Percentiles rank a stretch among this genome's conserved stretches.
These are phyloP conservation scores for Agonopterix arenella DNA, from an alignment of 2,888 invertebrate genomes.

Conservation along the genomic window DNA sequence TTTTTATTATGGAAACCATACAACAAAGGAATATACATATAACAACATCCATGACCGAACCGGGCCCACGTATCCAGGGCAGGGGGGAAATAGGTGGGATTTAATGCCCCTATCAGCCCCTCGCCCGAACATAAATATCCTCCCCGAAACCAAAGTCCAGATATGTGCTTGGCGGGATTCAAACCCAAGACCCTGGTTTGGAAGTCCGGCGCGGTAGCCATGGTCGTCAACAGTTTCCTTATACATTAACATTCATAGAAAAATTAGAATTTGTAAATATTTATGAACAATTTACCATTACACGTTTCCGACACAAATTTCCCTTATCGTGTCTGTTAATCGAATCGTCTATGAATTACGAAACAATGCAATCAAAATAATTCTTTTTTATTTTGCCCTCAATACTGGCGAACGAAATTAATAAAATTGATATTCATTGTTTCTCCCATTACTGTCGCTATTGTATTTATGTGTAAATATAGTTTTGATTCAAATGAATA, in stretches of 20 bases:
- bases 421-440: constrained; percentile 1
- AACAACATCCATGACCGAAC: too few species aligned
- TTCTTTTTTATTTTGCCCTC: neutral
- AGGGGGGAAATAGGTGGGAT: too few species aligned
- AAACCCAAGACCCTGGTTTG: too few species aligned
- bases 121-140: too few species aligned
- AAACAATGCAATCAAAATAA: constrained; percentile 2
- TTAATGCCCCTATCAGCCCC: too few species aligned
- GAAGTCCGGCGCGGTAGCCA: too few species aligned
- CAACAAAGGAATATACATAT: too few species aligned
- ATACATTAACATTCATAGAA: constrained; percentile 5
- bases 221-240: neutral
- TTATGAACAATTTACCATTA: constrained; percentile 2
- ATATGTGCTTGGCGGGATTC: too few species aligned
- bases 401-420: constrained; percentile 1
- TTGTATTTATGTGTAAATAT: neutral
- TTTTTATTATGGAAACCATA: too few species aligned
- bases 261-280: constrained; percentile 6
- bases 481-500: too few species aligned
- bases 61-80: too few species aligned
- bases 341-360: constrained; percentile 2
- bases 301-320: neutral
- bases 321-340: neutral
- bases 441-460: neutral
- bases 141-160: too few species aligned